Percentiles rank a stretch among this genome's conserved stretches.
Conservation (phyloP, 1,140 invertebrate genomes). For the Apis cerana region DNA sequence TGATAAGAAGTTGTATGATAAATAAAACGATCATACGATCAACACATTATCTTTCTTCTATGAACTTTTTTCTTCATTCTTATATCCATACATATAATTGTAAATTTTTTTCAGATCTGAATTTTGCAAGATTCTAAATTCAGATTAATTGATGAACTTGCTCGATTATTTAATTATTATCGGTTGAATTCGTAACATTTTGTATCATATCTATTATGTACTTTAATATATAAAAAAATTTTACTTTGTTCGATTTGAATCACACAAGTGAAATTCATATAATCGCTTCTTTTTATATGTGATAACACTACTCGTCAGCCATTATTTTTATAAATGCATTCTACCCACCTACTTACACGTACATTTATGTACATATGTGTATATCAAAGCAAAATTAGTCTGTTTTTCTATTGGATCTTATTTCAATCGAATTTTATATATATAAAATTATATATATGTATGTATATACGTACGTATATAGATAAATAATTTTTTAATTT, state of each 20-base stretch:
- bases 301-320: constrained; percentile 36
- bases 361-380: not conserved
- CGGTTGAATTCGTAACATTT: not conserved
- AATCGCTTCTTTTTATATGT: constrained; percentile 8
- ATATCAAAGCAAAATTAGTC: constrained; percentile 18
- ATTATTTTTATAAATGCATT: constrained; percentile 38
- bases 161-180: not conserved
- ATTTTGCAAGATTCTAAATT: not conserved
- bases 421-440: not conserved
- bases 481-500: not conserved
- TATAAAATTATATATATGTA: too few species aligned
- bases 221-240: constrained; percentile 15
- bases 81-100: constrained; percentile 9
- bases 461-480: too few species aligned
- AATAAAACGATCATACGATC: constrained; percentile 1
- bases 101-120: not conserved
- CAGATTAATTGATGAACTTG: not conserved
- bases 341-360: not conserved
- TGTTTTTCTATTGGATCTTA: constrained; percentile 14
- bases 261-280: constrained; percentile 6
- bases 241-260: constrained; percentile 15
- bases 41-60: constrained; percentile 19
- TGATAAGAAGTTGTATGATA: constrained; percentile 7
- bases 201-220: not conserved
- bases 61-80: constrained; percentile 3